A percentile compares a stretch with the other conserved stretches of the same genome.
phyloP scores from a whole-genome alignment of 1,140 invertebrate genomes.

The Lordiphosa collinella region DNA sequence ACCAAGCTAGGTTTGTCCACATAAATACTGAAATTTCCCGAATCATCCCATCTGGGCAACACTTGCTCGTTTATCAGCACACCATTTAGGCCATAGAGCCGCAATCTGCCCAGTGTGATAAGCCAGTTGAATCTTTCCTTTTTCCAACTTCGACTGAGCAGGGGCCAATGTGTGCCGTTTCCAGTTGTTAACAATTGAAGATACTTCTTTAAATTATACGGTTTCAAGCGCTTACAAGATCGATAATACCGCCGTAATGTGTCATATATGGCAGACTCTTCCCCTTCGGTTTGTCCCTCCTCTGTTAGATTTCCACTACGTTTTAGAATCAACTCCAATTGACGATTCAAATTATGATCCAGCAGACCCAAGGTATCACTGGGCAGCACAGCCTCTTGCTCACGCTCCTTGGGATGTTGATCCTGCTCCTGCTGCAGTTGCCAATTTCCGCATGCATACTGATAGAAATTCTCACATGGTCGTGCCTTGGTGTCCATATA shows the following conservation, averaged over 20 bases:
- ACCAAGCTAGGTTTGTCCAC: constrained; percentile 59
- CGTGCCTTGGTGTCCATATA: constrained; percentile 64
- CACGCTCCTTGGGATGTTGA: constrained; percentile 28
- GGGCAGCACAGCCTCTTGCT: constrained; percentile 44
- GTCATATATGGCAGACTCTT: constrained; percentile 19
- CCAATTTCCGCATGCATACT: constrained; percentile 75
- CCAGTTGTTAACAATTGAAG: constrained; percentile 50
- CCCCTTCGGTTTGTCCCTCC: constrained; percentile 20
- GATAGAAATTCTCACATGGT: constrained; percentile 76
- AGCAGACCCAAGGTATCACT: constrained; percentile 55
- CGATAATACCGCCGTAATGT: constrained; percentile 63
- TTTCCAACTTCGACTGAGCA: constrained; percentile 59
- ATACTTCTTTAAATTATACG: constrained; percentile 75
- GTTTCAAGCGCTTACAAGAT: constrained; percentile 69
- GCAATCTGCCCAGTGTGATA: constrained; percentile 49
- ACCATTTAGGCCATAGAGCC: constrained; percentile 62
- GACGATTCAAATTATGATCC: constrained; percentile 53
- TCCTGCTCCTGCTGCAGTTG: constrained; percentile 57
- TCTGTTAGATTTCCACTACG: constrained; percentile 25
- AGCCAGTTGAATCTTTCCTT: constrained; percentile 62
- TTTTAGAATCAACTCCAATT: constrained; percentile 49
- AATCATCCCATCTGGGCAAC: constrained; percentile 70
- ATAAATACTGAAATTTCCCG: constrained; percentile 55
- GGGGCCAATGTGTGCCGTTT: constrained; percentile 49
- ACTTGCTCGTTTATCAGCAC: constrained; percentile 64